Evolutionary conservation across 2,888 invertebrate species (phyloP), one percentile per base, ranked within the genome.

Genomic region (Argyra leucocephala): DNA sequence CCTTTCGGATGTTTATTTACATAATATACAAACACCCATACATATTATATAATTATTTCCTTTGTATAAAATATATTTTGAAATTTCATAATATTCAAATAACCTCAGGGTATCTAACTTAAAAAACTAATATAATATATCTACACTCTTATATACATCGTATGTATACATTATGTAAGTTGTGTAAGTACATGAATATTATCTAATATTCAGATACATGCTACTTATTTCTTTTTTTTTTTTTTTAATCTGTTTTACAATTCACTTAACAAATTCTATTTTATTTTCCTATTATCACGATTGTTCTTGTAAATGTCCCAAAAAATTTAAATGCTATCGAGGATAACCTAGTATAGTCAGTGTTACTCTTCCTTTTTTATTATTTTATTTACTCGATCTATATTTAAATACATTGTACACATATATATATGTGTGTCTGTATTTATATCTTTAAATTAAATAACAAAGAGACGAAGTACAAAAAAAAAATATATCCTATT

Each of bases 261-360:
- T 48, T 48, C 48, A 48, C 48, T 48, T 48, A 48, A 6, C 48
- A 48, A 48, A 12, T 48, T 18, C 48, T 48, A 48, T 48, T 48
- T 48, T 48, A 48, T 48, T 48, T 48, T 48, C 48, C 48, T 48
- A 48, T 48, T 48, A 48, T 48, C 48, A 48, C 48, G 48, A 18
- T 48, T 48, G 48, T 48, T 48, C 48, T 48, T 48, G 9, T 48
- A 18, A 48, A 48, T 48, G 48, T 48, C 15, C 48, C 48, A 48
- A 18, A 48, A 48, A 48, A 48, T 18, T 18, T 18, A 18, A 15
- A 48, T 48, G 18, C n/a, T 48, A 18, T 48, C 48, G 48, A 48
- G 18, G 18, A 48, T 18, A 48, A 48, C 15, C 48, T 9, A 48
- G 7, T 48, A 31, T 6, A 10, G 7, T 31, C 26, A 26, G 4